Evolutionary conservation across 2,888 invertebrate species (phyloP).

Genomic region (Dynastes grantii): DNA sequence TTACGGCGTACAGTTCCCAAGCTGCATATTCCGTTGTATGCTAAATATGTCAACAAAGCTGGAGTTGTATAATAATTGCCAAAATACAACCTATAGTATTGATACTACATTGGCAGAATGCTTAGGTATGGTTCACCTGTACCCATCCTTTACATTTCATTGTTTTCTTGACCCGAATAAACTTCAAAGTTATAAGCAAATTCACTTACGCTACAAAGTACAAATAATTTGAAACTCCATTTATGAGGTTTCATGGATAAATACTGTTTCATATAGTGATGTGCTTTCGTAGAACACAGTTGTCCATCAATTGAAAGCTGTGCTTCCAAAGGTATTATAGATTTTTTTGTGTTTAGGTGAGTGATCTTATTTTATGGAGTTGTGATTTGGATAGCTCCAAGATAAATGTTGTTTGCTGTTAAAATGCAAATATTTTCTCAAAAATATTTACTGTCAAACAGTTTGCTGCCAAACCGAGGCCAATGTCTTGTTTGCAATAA

Average conservation of each 20-base stretch:
- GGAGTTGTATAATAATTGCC: constrained; percentile 58
- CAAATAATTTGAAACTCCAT: constrained; percentile 56
- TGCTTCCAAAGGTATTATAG: constrained; percentile 6
- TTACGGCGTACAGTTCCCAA: constrained; percentile 63
- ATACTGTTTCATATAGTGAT: constrained; percentile 47
- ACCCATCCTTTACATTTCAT: constrained; percentile 2
- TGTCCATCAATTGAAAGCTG: constrained; percentile 21
- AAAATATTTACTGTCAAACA: constrained; percentile 2
- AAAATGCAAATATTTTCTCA: neutral
- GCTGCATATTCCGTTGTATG: constrained; percentile 60
- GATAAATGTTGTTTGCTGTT: neutral
- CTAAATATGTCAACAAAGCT: constrained; percentile 58
- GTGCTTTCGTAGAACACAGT: constrained; percentile 46
- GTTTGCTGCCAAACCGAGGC: neutral
- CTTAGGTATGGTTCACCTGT: constrained; percentile 28
- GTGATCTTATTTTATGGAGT: neutral
- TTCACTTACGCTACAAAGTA: constrained; percentile 52
- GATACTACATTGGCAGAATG: constrained; percentile 61
- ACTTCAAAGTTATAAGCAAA: constrained; percentile 55
- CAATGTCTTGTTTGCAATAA: neutral
- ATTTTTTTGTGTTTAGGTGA: constrained; percentile 6
- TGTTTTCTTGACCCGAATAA: constrained; percentile 54
- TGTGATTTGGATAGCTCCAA: neutral
- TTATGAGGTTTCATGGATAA: constrained; percentile 55
- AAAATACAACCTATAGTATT: constrained; percentile 59